Base-by-base conservation (phyloP, 2,113 vertebrate species). In the Boleophthalmus pectinirostris region DNA sequence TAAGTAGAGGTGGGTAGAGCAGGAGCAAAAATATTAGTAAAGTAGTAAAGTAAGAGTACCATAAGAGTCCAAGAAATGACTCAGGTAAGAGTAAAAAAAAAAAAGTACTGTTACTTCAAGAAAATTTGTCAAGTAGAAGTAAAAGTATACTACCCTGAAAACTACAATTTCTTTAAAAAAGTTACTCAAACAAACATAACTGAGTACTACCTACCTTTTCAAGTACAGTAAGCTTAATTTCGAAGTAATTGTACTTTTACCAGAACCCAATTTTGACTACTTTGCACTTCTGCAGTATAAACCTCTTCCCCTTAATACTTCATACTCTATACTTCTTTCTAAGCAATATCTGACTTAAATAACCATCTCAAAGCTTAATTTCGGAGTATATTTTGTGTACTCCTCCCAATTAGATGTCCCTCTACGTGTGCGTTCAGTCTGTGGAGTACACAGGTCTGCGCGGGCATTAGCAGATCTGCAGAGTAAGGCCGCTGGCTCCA, bases 381-480 rank as follows among this genome's bases (percentile, higher is more conserved):
- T 95, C 94, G 94, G 96, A 93, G 94, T 93, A 94, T 75, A 69
- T 75, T 75, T 81, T 94, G 94, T 90, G 90, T 93, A 18, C 51
- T n/a, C 25, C 60, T 60, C 60, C 61, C 74, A 15, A 25, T 21
- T 54, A 64, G 61, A 66, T 58, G 33, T 23, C 56, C 3, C 5
- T 54, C 8, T 54, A 7, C n/a, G 51, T 53, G 51, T 10, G 6
- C 4, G 49, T 53, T 10, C 8, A 43, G 49, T 53, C 6, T 53
- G 3, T 51, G 49, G 49, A 20, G 54, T 57, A 20, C 54, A 23
- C 51, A 23, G 45, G 13, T 63, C 78, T 95, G 91, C 94, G 94
- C 91, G 95, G 94, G 91, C 94, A 96, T 94, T 96, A 97, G 93
- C 97, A 97, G 93, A 95, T 97, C 94, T 97, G 96, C 89, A 96